Base-by-base conservation (phyloP, 2,888 invertebrate genomes). In the Cephalotes varians region DNA sequence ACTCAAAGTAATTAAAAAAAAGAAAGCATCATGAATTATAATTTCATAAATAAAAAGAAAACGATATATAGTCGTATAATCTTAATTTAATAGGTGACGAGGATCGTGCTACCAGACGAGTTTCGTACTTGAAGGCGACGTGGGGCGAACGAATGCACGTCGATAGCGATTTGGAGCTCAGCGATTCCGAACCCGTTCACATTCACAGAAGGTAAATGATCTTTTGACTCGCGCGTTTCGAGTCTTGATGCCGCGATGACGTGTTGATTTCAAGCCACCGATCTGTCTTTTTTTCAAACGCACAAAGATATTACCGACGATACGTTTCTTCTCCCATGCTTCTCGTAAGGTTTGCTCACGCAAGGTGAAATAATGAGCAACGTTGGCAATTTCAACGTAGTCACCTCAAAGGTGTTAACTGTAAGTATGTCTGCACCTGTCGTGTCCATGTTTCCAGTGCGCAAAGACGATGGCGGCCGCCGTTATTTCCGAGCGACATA, bases 81-180 rank as follows among this genome's bases (percentile, higher is more conserved):
- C 31, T 1, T 73, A 83, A 4, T 69, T 86, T 37, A 69, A 67
- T 94, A 96, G 96, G 96, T 94, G 98, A 98, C 93, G 98, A 98
- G 93, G 98, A 98, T 92, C 96, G 98, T 87, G 96, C 97, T 34
- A 98, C 97, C 95, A 96, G 99, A 90, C 96, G 99, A 90, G 98
- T 98, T 89, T 99, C 98, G n/a, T 99, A 99, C 95, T 95, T 99
- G 89, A 98, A 98, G 95, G 99, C 99, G 60, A 99, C 98, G 12
- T 98, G 97, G 96, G 97, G 97, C 85, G 97, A 97, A 92, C 95
- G 97, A 84, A 96, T 97, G 95, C 96, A 96, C 91, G 95, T 97
- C 87, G 97, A 98, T 93, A 97, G 96, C 92, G 97, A 97, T 90
- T 93, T 95, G 69, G 96, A 96, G 79, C 92, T 95, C 86, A 95